Percentiles rank a stretch among this genome's conserved stretches.
phyloP scores from a whole-genome alignment of 2,888 invertebrate genomes.

The Margaritifera margaritifera region DNA sequence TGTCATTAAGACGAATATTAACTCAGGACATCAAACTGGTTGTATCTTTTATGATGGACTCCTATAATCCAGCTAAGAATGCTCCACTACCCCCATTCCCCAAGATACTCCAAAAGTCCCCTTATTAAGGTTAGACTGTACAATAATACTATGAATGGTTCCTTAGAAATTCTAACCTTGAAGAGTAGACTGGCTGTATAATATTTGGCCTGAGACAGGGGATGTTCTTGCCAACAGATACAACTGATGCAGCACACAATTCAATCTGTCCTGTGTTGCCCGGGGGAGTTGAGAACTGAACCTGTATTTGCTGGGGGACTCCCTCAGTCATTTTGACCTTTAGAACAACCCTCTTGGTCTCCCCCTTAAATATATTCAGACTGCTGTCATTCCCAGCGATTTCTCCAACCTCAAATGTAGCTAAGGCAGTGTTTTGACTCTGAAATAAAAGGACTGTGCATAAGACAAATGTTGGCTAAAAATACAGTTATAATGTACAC shows the following conservation, averaged over 20 bases:
- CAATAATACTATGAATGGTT: too few relatives aligned
- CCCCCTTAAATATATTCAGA: slow-evolving; percentile 32
- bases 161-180: too few relatives aligned
- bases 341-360: slow-evolving; percentile 43
- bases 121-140: too few relatives aligned
- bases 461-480: too few relatives aligned
- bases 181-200: too few relatives aligned
- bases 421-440: slow-evolving; percentile 11
- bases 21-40: background rate
- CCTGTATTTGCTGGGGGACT: slow-evolving; percentile 26
- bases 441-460: too few relatives aligned
- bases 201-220: slow-evolving; percentile 45
- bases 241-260: slow-evolving; percentile 48
- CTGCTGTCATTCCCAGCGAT: slow-evolving; percentile 36
- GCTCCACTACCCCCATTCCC: too few relatives aligned
- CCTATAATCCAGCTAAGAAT: too few relatives aligned
- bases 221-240: slow-evolving; percentile 54
- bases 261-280: slow-evolving; percentile 43
- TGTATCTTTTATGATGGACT: background rate
- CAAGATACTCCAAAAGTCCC: too few relatives aligned
- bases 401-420: slow-evolving; percentile 30
- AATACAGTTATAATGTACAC: too few relatives aligned
- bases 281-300: slow-evolving; percentile 42
- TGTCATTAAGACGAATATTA: background rate
- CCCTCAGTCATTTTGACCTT: slow-evolving; percentile 35